Percentiles rank a stretch among this genome's conserved stretches.
phyloP scores from a whole-genome alignment of 2,888 invertebrate genomes.

The Nemotelus nigrinus region DNA sequence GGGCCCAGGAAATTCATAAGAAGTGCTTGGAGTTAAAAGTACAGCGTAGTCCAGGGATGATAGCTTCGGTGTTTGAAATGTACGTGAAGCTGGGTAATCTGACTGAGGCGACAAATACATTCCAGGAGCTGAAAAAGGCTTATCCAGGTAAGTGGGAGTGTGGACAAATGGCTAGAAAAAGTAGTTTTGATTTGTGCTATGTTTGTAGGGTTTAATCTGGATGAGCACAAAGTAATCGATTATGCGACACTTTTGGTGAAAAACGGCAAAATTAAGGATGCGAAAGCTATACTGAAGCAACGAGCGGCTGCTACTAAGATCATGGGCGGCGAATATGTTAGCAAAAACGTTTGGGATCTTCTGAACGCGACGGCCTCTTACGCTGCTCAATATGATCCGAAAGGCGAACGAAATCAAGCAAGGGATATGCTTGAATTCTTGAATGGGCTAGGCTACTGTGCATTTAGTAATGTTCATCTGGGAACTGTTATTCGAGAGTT shows the following conservation, averaged over 20 bases:
- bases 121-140: slow-evolving; percentile 67
- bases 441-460: slow-evolving; percentile 67
- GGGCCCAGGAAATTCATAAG: slow-evolving; percentile 68
- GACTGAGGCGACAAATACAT: slow-evolving; percentile 67
- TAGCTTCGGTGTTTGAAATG: slow-evolving; percentile 71
- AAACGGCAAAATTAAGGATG: slow-evolving; percentile 58
- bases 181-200: neutral
- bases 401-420: slow-evolving; percentile 61
- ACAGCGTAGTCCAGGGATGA: slow-evolving; percentile 73
- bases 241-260: slow-evolving; percentile 71
- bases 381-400: slow-evolving; percentile 52
- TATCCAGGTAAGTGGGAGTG: slow-evolving; percentile 62
- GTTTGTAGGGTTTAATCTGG: slow-evolving; percentile 68
- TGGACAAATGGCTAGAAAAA: neutral
- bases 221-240: slow-evolving; percentile 74
- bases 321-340: slow-evolving; percentile 65
- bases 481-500: slow-evolving; percentile 73
- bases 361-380: slow-evolving; percentile 67
- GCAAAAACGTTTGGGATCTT: slow-evolving; percentile 72
- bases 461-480: slow-evolving; percentile 68
- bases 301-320: slow-evolving; percentile 66
- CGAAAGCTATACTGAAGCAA: slow-evolving; percentile 65
- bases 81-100: slow-evolving; percentile 69
- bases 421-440: slow-evolving; percentile 68
- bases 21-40: slow-evolving; percentile 69